Evolutionary conservation across 2,113 vertebrate genomes (phyloP).

Genomic region (Caranx ignobilis): DNA sequence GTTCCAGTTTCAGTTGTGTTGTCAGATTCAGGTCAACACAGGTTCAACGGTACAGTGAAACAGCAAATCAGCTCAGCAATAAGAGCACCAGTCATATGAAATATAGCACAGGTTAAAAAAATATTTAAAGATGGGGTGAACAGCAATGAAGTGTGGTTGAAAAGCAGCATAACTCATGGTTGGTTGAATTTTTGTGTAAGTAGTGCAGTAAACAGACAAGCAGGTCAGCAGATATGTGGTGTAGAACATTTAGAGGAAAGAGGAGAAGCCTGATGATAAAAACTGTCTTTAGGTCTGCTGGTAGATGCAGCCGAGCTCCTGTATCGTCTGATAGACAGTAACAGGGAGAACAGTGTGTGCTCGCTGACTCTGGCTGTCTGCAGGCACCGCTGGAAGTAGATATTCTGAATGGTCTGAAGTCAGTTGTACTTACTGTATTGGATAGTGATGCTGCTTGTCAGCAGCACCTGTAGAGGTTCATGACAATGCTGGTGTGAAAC

Average conservation of each 20-base stretch:
- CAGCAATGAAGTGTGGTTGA: neutral
- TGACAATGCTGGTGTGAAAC: neutral
- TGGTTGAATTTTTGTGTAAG: neutral
- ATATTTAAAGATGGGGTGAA: neutral
- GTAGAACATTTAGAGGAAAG: too few species aligned
- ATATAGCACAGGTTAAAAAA: neutral
- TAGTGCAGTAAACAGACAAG: constrained; percentile 4
- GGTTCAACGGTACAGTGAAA: neutral
- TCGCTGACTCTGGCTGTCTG: neutral
- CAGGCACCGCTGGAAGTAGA: neutral
- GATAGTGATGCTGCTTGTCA: neutral
- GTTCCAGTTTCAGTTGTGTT: neutral
- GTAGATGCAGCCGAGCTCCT: neutral
- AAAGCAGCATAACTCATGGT: neutral
- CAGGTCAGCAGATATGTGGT: neutral
- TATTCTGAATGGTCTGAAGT: neutral
- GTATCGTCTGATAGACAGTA: neutral
- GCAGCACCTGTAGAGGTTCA: neutral
- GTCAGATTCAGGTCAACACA: neutral
- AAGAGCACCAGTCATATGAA: neutral
- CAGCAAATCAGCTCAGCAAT: neutral
- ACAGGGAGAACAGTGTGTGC: neutral
- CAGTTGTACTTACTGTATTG: too few species aligned
- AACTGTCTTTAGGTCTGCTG: neutral
- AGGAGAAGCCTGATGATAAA: neutral